Conservation (phyloP, 1,140 invertebrate species). For the Lerema accius region DNA sequence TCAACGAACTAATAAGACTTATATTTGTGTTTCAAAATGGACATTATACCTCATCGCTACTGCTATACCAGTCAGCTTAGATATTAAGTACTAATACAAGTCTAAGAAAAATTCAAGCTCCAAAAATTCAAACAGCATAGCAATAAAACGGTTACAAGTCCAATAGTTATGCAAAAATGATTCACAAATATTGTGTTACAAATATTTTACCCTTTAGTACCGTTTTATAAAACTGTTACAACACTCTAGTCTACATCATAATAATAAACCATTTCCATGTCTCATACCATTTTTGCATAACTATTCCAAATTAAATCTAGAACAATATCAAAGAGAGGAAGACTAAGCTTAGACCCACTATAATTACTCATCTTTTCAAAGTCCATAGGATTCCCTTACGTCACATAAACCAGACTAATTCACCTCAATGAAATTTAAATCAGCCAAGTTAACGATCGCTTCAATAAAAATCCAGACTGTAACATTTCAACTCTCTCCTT, state of each 20-base stretch:
- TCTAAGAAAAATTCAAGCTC: conserved; percentile 53
- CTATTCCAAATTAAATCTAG: conserved; percentile 3
- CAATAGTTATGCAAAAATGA: conserved; percentile 2
- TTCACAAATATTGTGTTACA: neutral
- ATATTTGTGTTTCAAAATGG: neutral
- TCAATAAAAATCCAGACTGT: no score
- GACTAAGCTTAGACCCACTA: neutral
- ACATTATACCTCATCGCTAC: neutral
- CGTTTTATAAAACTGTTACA: neutral
- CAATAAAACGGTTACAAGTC: conserved; percentile 2
- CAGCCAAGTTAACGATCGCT: no score
- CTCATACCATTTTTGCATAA: conserved; percentile 3
- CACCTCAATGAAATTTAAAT: no score
- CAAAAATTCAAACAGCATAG: conserved; percentile 39
- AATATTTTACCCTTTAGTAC: neutral
- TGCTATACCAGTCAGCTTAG: neutral
- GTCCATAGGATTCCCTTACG: no score
- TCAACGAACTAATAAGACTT: no score
- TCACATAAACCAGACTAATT: no score
- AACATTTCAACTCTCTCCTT: no score
- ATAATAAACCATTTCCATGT: neutral
- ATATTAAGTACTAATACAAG: conserved; percentile 5
- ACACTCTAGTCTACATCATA: neutral
- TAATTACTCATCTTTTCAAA: neutral
- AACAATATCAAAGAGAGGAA: neutral